Percentiles rank a stretch among this genome's conserved stretches.
phyloP scores from a whole-genome alignment of 2,888 invertebrate genomes.

The Tetanocera ferruginea region DNA sequence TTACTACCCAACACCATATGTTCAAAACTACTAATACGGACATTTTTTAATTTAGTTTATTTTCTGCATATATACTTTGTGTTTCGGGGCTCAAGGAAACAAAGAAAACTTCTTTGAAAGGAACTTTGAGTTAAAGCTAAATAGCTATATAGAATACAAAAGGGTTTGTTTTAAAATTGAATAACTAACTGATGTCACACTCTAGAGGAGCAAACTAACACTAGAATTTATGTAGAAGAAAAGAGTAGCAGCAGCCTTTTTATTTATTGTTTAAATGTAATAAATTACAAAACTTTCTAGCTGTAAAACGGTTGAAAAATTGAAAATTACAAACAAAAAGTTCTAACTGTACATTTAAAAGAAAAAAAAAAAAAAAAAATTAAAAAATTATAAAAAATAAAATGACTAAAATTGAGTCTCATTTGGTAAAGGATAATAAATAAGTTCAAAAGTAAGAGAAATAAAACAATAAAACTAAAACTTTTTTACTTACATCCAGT shows the following conservation, averaged over 20 bases:
- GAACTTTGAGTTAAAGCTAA: not conserved
- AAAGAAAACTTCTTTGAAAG: not conserved
- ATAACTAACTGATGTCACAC: too few species aligned
- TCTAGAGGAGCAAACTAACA: too few species aligned
- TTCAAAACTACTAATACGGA: not conserved
- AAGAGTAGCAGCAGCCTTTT: too few species aligned
- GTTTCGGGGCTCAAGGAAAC: constrained; percentile 3
- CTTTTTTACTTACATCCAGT: constrained; percentile 67
- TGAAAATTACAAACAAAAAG: constrained; percentile 27
- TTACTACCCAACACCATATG: constrained; percentile 8
- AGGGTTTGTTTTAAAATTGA: too few species aligned
- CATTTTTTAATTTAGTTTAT: not conserved
- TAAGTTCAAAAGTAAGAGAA: not conserved
- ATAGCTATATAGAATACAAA: too few species aligned
- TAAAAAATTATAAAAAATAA: constrained; percentile 30
- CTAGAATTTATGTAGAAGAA: too few species aligned
- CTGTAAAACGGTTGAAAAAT: not conserved
- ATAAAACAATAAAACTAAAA: not conserved
- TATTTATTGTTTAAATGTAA: too few species aligned
- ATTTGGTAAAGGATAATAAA: constrained; percentile 3
- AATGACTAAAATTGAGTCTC: constrained; percentile 23
- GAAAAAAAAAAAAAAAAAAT: constrained; percentile 4
- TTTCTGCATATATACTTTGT: constrained; percentile 30
- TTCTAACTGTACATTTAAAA: not conserved
- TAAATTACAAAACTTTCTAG: too few species aligned